phyloP scores from a whole-genome alignment of 2,113 vertebrate species.

The Xerus inauris region DNA sequence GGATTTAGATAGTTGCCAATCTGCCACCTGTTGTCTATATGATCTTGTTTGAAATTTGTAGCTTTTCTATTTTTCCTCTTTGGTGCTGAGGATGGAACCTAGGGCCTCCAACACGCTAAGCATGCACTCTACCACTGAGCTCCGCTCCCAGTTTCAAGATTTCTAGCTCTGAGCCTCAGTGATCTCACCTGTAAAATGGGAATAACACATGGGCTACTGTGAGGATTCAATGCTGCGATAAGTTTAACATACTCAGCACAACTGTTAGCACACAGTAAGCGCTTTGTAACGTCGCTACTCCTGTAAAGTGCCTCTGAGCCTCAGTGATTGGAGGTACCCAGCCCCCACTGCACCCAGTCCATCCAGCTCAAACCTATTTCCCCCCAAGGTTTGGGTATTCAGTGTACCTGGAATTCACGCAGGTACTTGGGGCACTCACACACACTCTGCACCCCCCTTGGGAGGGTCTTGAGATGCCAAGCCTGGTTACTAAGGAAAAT shows the following conservation, averaged over 20 bases:
- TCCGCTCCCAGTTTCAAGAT: neutral
- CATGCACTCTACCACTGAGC: no score
- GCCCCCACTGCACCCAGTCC: neutral
- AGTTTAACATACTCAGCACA: neutral
- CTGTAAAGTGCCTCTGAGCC: neutral
- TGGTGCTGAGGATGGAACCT: neutral
- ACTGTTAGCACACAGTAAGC: neutral
- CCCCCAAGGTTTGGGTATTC: neutral
- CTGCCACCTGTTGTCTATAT: neutral
- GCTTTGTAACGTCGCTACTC: neutral
- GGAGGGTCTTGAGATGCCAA: conserved; percentile 59
- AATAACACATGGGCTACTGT: neutral
- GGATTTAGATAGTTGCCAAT: neutral
- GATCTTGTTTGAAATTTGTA: no score
- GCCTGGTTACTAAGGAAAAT: conserved; percentile 73
- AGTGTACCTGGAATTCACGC: neutral
- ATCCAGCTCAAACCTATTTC: neutral
- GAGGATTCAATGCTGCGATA: neutral
- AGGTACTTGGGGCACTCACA: conserved; percentile 21
- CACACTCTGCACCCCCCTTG: neutral
- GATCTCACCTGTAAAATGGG: neutral
- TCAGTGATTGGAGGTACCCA: neutral
- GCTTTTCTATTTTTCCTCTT: neutral
- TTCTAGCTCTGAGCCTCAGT: neutral
- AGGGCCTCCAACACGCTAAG: neutral